Evolutionary conservation across 2,888 invertebrate genomes (phyloP), one percentile per base, ranked within the genome.

Genomic region (Cyclophora albipunctata): DNA sequence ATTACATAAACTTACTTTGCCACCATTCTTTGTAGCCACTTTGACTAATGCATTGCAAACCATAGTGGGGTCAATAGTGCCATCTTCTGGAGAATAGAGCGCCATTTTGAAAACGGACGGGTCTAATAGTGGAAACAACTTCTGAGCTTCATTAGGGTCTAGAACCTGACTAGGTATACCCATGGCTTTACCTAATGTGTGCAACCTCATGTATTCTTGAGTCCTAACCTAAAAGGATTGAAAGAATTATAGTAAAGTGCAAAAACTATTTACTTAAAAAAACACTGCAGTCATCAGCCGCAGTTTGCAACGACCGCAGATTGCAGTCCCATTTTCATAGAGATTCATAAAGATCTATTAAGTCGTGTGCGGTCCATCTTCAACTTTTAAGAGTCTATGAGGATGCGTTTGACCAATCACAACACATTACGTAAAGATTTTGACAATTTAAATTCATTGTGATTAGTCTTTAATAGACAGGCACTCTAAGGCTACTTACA

Each of bases 31-130:
- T 0, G 90, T 91, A 0, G 96, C 94, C n/a, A 91, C 92, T 74
- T 93, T 92, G 0, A 92, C 90, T 7, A 97, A 85, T 0, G 96
- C 93, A 33, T 90, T 89, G 66, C 95, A 94, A 41, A 94, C 90
- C 91, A 95, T 95, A 0, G 94, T 91, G 0, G 97, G 96, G 73
- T 97, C 97, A 40, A 97, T 92, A 5, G 92, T 93, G 2, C 97
- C 97, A 77, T 97, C 96, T 6, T 92, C 91, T 0, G 96, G 93
- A 2, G 93, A 92, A 67, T 94, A 94, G 2, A 97, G 80, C 0
- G 95, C 93, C 62, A 95, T 96, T 63, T 91, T 87, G 63, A 97
- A 92, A 3, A 93, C 91, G 7, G 90, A 90, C 0, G 93, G 92
- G 68, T 96, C 93, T 55, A 97, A 77, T 7, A 96, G 84, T 0